A percentile compares a stretch with the other conserved stretches of the same genome.
Conservation (phyloP, 2,797 vertebrate species). For the Crenichthys baileyi region DNA sequence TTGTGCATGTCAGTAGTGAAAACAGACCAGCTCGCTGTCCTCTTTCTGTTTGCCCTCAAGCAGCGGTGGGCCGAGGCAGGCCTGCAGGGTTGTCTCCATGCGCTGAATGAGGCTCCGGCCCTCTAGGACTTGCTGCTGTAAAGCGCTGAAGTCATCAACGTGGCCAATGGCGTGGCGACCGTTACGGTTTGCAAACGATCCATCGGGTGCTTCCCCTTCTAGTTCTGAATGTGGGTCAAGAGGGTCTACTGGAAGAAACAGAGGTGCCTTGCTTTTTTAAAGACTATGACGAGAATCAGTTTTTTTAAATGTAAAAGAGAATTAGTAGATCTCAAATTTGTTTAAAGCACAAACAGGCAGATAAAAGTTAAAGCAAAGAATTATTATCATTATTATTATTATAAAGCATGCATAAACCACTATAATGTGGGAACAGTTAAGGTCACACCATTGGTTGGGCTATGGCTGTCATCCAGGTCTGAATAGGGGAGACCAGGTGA, state of each 20-base stretch:
- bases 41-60: conserved; percentile 71
- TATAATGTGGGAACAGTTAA: conserved; percentile 36
- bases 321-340: background rate
- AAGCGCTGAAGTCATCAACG: conserved; percentile 86
- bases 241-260: conserved; percentile 57
- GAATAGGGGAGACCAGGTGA: conserved; percentile 78
- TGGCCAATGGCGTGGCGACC: conserved; percentile 85
- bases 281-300: background rate
- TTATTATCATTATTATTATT: conserved; percentile 4
- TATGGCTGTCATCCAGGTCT: conserved; percentile 80
- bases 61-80: conserved; percentile 66
- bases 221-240: conserved; percentile 81
- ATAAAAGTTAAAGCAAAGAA: background rate
- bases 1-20: conserved; percentile 27
- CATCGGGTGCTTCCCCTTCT: conserved; percentile 78
- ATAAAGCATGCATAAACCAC: background rate
- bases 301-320: background rate
- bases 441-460: conserved; percentile 81
- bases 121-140: conserved; percentile 89
- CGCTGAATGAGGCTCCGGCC: conserved; percentile 83
- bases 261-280: background rate
- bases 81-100: conserved; percentile 80
- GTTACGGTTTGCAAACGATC: conserved; percentile 81
- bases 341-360: conserved; percentile 8
- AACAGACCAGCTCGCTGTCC: conserved; percentile 74